These are phyloP conservation scores for Craterocephalus amniculus DNA, from an alignment of 2,797 vertebrate genomes.

Conservation along the genomic window DNA sequence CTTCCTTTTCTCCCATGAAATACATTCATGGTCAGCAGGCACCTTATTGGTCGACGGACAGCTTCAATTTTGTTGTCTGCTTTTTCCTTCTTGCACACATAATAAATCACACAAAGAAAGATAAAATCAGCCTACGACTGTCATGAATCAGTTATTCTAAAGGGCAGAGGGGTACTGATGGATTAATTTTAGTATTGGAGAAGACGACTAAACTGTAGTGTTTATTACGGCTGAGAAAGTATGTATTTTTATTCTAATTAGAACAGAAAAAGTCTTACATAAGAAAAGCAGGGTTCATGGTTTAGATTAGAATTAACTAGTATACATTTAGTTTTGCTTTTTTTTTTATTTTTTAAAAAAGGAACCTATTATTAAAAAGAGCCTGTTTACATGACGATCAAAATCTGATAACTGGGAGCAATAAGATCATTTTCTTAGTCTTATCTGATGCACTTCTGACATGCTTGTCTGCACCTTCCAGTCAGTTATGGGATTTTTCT, in stretches of 20 bases:
- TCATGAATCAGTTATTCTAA: neutral
- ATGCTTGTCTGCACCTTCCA: too few relatives aligned
- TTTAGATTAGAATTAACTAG: too few relatives aligned
- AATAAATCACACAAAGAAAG: neutral
- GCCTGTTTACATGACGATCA: too few relatives aligned
- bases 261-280: neutral
- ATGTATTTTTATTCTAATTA: neutral
- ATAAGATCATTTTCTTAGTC: too few relatives aligned
- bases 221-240: neutral
- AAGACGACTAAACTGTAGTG: neutral
- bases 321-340: too few relatives aligned
- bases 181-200: too few relatives aligned
- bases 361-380: too few relatives aligned
- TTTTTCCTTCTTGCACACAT: slow-evolving; percentile 25
- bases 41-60: slow-evolving; percentile 22
- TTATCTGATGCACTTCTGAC: too few relatives aligned
- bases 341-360: too few relatives aligned
- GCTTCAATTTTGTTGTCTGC: slow-evolving; percentile 1
- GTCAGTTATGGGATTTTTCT: too few relatives aligned
- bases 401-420: too few relatives aligned
- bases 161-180: rapidly evolving
- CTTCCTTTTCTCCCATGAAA: slow-evolving; percentile 29
- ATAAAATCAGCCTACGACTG: neutral
- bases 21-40: slow-evolving; percentile 23
- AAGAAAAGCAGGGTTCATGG: too few relatives aligned